Base-by-base conservation (phyloP, 2,113 vertebrate genomes). In the Empidonax traillii region DNA sequence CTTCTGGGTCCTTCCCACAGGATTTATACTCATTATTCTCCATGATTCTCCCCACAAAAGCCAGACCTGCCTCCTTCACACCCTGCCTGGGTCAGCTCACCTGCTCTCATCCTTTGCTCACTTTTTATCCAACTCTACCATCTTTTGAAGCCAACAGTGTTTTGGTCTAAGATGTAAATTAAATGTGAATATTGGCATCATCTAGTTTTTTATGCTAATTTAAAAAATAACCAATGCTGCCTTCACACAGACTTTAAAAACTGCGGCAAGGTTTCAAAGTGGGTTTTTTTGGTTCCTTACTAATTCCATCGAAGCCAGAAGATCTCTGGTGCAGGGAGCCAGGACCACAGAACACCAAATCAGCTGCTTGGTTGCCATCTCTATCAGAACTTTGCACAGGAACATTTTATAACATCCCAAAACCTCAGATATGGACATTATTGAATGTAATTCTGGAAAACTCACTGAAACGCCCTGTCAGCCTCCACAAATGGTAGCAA, bases 221-320 rank as follows among this genome's bases (percentile, higher is more conserved):
- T 31, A 63, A 76, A 81, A 14, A 71, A 63, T 44, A 66, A 74
- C 14, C 39, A 67, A 52, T 5, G 16, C 55, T 66, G 33, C 47
- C 52, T 52, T 73, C 66, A 37, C 11, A 24, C 1, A 18, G 13
- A 21, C 24, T 14, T 65, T 25, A 31, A 85, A 73, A 93, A 21
- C 27, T 4, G 15, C 3, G 11, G 4, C 1, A 25, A 10, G 3
- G 1, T 62, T 82, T 63, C 27, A 23, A 47, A 37, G 27, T 1
- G 6, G 7, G 13, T 0, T 7, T 30, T 75, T 51, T 61, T 8
- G 3, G 20, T 49, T 63, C 33, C 41, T 68, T 78, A 18, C 25
- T 81, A 5, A 18, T 67, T 72, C 28, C 15, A 43, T 28, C 49
- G 78, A 61, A 87, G n/a, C 30, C 74, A 76, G 37, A 89, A 55